Evolutionary conservation across 1,140 invertebrate species (phyloP), one percentile per base, ranked within the genome.

Genomic region (Holotrichia oblita): DNA sequence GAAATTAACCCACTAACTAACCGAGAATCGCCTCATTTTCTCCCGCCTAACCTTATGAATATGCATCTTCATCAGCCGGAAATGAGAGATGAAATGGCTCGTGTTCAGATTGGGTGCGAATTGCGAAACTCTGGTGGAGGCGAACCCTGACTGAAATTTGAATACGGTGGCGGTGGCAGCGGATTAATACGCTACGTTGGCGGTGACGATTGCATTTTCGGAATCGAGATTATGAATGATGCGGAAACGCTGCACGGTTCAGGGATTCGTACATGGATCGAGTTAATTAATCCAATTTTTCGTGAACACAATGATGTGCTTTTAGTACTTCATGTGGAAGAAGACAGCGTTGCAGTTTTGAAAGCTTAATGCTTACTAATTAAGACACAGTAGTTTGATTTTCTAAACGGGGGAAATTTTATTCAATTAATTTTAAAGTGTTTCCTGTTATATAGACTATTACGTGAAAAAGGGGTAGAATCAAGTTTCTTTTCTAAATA

Each of bases 1-100:
- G 85, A 86, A 86, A 86, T 86, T 86, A 86, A 85, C 83, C 83
- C 83, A 80, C 83, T 85, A 83, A 86, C 83, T 83, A 85, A 84
- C 82, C 82, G 72, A 80, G 79, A 77, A 72, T 17, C 34, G 64
- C 48, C 78, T 82, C 73, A 73, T 79, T 73, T 40, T 34, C 22
- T 22, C 17, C 64, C 42, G 14, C 34, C 14, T 69, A 55, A 34
- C 42, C 44, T 77, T 79, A 82, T 82, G 81, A 82, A 82, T 82
- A 83, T 83, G 81, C 82, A 81, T 78, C 55, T 78, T 77, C 76
- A 76, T 76, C 74, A 76, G 40, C 44, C 42, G 80, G 78, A 81
- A 81, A 79, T 79, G 78, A 79, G 76, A 79, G 80, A 81, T 79
- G 80, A 81, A 81, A 81, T 81, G 80, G 80, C 64, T 77, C 64